These are phyloP conservation scores for Biston betularia DNA, from an alignment of 2,888 invertebrate genomes.

Conservation along the genomic window DNA sequence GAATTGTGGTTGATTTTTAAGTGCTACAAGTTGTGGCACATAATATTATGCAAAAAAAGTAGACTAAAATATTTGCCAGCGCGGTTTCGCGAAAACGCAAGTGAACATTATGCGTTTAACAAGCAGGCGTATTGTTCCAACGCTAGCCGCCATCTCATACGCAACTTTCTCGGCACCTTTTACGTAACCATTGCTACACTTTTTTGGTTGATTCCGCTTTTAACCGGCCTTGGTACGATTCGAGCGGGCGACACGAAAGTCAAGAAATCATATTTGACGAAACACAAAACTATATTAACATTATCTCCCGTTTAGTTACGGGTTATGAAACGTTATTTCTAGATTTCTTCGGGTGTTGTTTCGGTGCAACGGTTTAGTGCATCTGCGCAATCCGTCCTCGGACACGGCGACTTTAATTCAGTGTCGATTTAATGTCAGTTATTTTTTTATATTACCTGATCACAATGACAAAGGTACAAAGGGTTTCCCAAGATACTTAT, in stretches of 20 bases:
- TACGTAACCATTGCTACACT: conserved; percentile 71
- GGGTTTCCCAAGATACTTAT: conserved; percentile 14
- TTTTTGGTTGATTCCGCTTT: conserved; percentile 67
- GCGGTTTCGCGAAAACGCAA: conserved; percentile 49
- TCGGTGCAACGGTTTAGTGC: conserved; percentile 42
- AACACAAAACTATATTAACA: conserved; percentile 59
- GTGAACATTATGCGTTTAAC: conserved; percentile 49
- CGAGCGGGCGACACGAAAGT: conserved; percentile 65
- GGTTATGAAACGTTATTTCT: conserved; percentile 55
- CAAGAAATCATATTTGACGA: conserved; percentile 72
- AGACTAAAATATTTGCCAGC: conserved; percentile 31
- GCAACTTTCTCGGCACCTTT: conserved; percentile 66
- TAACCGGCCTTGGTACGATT: conserved; percentile 70
- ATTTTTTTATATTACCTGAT: conserved; percentile 19
- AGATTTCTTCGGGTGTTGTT: conserved; percentile 40
- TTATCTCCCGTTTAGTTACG: conserved; percentile 69
- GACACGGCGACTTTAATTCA: conserved; percentile 37
- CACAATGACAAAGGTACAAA: conserved; percentile 12
- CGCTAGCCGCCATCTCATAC: conserved; percentile 51
- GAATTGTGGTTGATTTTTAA: neutral
- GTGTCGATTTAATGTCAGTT: conserved; percentile 32
- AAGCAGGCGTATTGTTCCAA: conserved; percentile 56
- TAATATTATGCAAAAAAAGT: conserved; percentile 18
- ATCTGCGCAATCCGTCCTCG: conserved; percentile 46
- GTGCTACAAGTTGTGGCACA: too few species aligned